A percentile compares a stretch with the other conserved stretches of the same genome.
Conservation (phyloP, 2,113 vertebrate species). For the Thomomys bottae region DNA sequence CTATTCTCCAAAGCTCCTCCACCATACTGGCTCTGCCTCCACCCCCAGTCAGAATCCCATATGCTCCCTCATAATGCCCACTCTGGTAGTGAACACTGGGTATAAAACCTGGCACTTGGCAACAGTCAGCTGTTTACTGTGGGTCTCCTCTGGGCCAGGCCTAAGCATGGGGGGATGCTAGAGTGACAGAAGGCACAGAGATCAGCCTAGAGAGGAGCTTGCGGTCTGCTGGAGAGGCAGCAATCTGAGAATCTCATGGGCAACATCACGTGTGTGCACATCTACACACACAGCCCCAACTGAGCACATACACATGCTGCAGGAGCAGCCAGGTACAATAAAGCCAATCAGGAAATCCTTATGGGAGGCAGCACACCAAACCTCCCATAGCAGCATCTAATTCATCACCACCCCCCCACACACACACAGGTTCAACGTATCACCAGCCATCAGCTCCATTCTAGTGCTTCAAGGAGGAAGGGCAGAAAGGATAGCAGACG, state of each 20-base stretch:
- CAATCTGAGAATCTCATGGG: not conserved
- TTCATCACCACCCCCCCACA: not conserved
- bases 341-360: not conserved
- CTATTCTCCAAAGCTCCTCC: not conserved
- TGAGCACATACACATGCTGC: not conserved
- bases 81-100: not conserved
- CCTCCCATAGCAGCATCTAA: not conserved
- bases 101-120: not conserved
- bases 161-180: fast-evolving
- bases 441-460: not conserved
- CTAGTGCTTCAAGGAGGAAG: not conserved
- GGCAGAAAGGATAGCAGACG: too few relatives aligned
- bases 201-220: not conserved
- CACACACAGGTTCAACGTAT: not conserved
- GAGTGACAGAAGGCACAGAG: not conserved
- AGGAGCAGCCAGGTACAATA: not conserved
- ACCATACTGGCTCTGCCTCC: not conserved
- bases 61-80: not conserved
- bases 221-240: not conserved
- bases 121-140: not conserved
- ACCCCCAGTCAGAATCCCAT: not conserved
- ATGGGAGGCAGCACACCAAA: fast-evolving
- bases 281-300: not conserved
- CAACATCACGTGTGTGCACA: not conserved
- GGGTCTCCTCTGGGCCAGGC: not conserved